Base-by-base conservation (phyloP, 2,113 vertebrate genomes). In the Myxocyprinus asiaticus region DNA sequence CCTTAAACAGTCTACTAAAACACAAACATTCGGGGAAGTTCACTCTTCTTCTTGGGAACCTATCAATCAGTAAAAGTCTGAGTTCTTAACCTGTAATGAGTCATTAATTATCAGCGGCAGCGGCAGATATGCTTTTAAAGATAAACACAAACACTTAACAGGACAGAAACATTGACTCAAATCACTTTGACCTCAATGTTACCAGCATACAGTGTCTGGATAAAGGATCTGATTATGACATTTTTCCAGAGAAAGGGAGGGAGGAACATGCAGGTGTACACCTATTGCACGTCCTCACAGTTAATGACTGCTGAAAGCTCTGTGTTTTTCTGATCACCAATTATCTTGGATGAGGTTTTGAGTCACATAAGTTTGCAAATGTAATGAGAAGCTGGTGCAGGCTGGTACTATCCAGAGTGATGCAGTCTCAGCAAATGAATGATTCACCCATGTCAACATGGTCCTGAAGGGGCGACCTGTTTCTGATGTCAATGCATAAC, bases 11-110 rank as follows among this genome's bases (percentile, higher is more conserved):
- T 56, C 14, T 56, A n/a, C n/a, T n/a, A n/a, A 73, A 8, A 61
- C 42, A 61, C 70, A 10, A 14, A 22, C 6, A 72, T 75, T 75
- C 17, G 0, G 9, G 22, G 58, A 75, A 63, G 44, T 63, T 51
- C 45, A 51, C 11, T 75, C 72, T 75, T 51, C 22, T 75, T 75
- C 58, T 42, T 22, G 15, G 70, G 9, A 9, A 73, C 2, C 70
- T 61, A 61, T 73, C 44, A 73, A 73, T 22, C 59, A 75, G 72
- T 48, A 15, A 63, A 62, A 75, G 72, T 75, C 58, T 48, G 59
- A 47, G 43, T 14, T 51, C 7, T 50, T 11, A 50, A 74, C 58
- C 58, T 50, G 58, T 74, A 17, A 72, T 59, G n/a, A 47, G 70
- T 73, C 70, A 63, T 75, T 75, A 7, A 63, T 75, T 63, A 51